Evolutionary conservation across 2,113 vertebrate species (phyloP).

Genomic region (Symphodus melops): DNA sequence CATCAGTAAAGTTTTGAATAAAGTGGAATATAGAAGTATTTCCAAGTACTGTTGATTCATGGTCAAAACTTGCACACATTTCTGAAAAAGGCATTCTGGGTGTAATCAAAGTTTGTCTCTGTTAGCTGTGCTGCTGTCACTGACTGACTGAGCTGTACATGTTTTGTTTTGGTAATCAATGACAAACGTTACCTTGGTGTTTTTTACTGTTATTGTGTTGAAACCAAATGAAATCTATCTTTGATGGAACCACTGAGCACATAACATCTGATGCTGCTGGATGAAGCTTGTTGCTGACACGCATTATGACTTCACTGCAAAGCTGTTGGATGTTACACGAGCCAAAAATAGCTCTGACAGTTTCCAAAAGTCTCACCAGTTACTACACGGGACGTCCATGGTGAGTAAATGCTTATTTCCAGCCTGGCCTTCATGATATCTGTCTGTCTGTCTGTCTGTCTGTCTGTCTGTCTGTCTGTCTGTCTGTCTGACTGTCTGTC

Average conservation of each 20-base stretch:
- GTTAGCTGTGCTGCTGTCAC: too few relatives aligned
- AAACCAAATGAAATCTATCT: not conserved
- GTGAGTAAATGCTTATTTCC: conserved; percentile 68
- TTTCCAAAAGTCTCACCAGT: conserved; percentile 34
- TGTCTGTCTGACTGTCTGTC: conserved; percentile 21
- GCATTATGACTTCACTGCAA: not conserved
- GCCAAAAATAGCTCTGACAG: conserved; percentile 17
- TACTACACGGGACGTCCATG: conserved; percentile 29
- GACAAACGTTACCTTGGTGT: too few relatives aligned
- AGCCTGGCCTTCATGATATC: conserved; percentile 60
- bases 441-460: conserved; percentile 35
- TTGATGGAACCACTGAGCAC: not conserved
- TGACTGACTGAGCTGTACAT: too few relatives aligned
- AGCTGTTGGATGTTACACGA: conserved; percentile 3
- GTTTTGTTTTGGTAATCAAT: too few relatives aligned
- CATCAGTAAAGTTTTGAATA: not conserved
- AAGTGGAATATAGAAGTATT: not conserved
- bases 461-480: conserved; percentile 16
- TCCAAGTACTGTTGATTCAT: too few relatives aligned
- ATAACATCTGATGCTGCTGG: not conserved
- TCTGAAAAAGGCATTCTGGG: not conserved
- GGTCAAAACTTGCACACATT: not conserved
- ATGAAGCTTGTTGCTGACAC: not conserved
- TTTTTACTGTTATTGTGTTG: too few relatives aligned
- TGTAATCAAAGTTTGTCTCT: too few relatives aligned